These are phyloP conservation scores for Aphodius sticticus DNA, from an alignment of 2,888 invertebrate species.

Conservation along the genomic window DNA sequence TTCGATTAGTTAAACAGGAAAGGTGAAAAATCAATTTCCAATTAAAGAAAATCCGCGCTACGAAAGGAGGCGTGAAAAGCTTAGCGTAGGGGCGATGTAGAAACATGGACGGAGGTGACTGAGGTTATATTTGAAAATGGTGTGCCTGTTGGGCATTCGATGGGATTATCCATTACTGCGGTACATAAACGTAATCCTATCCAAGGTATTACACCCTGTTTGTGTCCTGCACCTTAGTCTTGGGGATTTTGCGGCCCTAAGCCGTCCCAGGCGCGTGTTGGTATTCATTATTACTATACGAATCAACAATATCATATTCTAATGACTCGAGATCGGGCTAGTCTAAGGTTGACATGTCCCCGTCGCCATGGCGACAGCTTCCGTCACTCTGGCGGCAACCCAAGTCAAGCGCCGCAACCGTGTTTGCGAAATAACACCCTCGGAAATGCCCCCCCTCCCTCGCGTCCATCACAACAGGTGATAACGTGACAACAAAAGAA, in stretches of 20 bases:
- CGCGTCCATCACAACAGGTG: not conserved
- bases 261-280: constrained; percentile 16
- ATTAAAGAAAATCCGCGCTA: not conserved
- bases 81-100: not conserved
- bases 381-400: constrained; percentile 55
- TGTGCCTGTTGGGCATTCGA: not conserved
- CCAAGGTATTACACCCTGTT: constrained; percentile 27
- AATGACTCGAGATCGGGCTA: constrained; percentile 48
- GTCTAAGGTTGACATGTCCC: constrained; percentile 57
- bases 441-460: not conserved
- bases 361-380: constrained; percentile 63
- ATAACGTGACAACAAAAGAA: not conserved
- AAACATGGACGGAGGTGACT: not conserved
- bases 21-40: constrained; percentile 4
- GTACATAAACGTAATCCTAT: constrained; percentile 30
- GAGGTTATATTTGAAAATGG: constrained; percentile 4
- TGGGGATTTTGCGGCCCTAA: constrained; percentile 39
- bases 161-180: not conserved
- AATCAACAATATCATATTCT: constrained; percentile 56
- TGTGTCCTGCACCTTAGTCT: constrained; percentile 20
- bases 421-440: constrained; percentile 48
- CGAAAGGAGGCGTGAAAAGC: not conserved
- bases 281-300: constrained; percentile 47
- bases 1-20: not conserved
- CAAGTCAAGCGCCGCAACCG: constrained; percentile 51